Conservation (phyloP, 2,113 vertebrate genomes). For the Anser brachyrhynchus region DNA sequence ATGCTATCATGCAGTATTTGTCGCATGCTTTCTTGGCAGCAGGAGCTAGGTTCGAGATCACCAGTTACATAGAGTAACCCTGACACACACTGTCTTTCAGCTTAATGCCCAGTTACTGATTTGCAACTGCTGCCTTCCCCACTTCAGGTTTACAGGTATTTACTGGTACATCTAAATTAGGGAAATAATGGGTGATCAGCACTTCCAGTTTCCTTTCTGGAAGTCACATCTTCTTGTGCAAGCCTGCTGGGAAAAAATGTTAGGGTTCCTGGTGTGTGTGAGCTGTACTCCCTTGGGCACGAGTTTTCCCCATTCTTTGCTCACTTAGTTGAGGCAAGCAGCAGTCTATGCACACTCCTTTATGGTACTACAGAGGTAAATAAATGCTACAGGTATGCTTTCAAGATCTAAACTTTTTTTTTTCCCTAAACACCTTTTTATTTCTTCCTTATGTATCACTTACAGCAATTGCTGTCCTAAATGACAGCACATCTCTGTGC, state of each 20-base stretch:
- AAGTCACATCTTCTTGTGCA: not conserved
- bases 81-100: not conserved
- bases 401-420: not conserved
- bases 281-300: not conserved
- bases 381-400: not conserved
- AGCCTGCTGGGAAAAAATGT: not conserved
- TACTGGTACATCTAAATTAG: not conserved
- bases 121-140: not conserved
- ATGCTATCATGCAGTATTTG: not conserved
- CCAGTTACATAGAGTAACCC: not conserved
- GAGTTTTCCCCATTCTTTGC: not conserved
- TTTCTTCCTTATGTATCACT: not conserved
- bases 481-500: not conserved
- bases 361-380: not conserved
- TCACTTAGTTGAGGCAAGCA: not conserved
- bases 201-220: not conserved
- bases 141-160: not conserved
- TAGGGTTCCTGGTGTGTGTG: not conserved
- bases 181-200: not conserved
- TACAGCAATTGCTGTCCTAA: not conserved
- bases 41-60: not conserved
- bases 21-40: not conserved
- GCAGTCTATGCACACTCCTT: not conserved
- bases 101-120: not conserved
- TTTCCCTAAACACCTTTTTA: not conserved